phyloP scores from a whole-genome alignment of 2,113 vertebrate genomes.

The Scatophagus argus region DNA sequence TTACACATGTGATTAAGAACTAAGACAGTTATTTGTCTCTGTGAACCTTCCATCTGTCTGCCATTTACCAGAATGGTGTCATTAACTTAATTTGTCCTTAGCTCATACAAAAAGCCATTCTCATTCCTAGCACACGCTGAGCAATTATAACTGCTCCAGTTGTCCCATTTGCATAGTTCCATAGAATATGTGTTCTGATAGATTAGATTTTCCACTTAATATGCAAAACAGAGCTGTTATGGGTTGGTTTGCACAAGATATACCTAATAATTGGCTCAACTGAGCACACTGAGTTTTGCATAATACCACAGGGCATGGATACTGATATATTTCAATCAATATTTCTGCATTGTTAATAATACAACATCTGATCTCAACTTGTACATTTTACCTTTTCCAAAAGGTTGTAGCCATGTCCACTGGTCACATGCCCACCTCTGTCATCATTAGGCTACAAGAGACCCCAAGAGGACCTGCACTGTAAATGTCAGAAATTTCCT shows the following conservation, averaged over 20 bases:
- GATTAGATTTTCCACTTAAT: conserved; percentile 62
- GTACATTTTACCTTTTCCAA: conserved; percentile 7
- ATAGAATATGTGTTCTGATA: conserved; percentile 55
- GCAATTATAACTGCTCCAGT: conserved; percentile 67
- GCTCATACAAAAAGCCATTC: conserved; percentile 60
- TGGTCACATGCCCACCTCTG: background rate
- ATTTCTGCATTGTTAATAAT: conserved; percentile 29
- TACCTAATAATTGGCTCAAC: conserved; percentile 42
- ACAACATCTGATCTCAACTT: background rate
- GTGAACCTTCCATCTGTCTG: conserved; percentile 78
- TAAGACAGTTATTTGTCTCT: conserved; percentile 69
- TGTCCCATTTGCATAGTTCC: conserved; percentile 62
- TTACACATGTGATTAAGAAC: conserved; percentile 74
- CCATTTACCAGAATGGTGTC: conserved; percentile 71
- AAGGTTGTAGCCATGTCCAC: background rate
- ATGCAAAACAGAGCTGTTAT: conserved; percentile 59
- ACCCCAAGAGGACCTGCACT: background rate
- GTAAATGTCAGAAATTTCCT: conserved; percentile 25
- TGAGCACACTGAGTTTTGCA: conserved; percentile 26
- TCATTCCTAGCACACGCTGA: conserved; percentile 63
- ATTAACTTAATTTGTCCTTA: conserved; percentile 75
- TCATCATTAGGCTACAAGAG: background rate
- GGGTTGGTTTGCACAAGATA: conserved; percentile 41
- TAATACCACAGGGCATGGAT: conserved; percentile 2
- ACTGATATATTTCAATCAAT: conserved; percentile 13